Conservation (phyloP, 1,140 invertebrate species). For the Helicoverpa armigera region DNA sequence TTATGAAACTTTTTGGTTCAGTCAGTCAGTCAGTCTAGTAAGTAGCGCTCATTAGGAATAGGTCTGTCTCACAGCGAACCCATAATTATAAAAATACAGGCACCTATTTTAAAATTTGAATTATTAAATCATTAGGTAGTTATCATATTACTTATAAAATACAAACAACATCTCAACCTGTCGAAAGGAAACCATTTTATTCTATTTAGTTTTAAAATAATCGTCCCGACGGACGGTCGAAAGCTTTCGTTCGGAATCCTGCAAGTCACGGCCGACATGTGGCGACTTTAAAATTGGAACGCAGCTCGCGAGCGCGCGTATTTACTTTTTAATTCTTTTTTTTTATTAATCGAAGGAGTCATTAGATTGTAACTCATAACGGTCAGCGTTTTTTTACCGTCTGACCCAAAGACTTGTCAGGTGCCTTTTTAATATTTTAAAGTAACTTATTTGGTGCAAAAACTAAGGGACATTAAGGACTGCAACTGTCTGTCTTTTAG, state of each 20-base stretch:
- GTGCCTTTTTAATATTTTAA: conserved; percentile 59
- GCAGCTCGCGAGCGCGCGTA: conserved; percentile 58
- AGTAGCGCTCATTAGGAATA: not conserved
- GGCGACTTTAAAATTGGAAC: conserved; percentile 74
- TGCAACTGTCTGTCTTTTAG: conserved; percentile 46
- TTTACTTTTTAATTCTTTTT: conserved; percentile 70
- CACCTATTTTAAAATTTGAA: conserved; percentile 4
- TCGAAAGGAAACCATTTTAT: conserved; percentile 45
- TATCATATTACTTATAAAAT: conserved; percentile 43
- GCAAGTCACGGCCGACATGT: conserved; percentile 81
- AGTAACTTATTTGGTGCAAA: conserved; percentile 59
- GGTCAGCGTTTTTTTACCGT: conserved; percentile 69
- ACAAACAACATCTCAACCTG: conserved; percentile 40
- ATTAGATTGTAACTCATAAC: conserved; percentile 82
- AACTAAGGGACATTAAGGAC: conserved; percentile 54
- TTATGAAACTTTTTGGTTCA: too few species aligned
- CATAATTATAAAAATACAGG: conserved; percentile 9
- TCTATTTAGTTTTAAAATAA: conserved; percentile 48
- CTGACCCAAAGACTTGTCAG: conserved; percentile 48
- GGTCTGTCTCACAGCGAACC: not conserved
- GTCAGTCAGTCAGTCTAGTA: not conserved
- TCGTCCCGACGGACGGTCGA: conserved; percentile 44
- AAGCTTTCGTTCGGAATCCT: conserved; percentile 46
- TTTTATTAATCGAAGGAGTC: conserved; percentile 70
- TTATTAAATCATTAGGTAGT: conserved; percentile 31